phyloP scores from a whole-genome alignment of 2,797 vertebrate species.

The Darevskia mixta region DNA sequence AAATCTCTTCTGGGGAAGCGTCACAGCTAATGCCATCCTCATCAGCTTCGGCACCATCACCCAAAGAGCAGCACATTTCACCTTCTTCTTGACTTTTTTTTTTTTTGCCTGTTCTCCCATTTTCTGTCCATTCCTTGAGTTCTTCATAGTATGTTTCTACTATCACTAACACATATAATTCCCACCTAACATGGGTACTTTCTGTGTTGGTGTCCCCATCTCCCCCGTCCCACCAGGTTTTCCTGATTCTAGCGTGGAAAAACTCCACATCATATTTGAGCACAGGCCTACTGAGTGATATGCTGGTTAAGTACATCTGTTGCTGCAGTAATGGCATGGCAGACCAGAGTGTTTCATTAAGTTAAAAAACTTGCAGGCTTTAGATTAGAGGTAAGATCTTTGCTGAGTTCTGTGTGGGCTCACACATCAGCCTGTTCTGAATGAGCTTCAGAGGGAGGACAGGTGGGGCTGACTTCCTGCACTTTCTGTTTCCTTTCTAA shows the following conservation, averaged over 20 bases:
- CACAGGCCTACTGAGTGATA: not conserved
- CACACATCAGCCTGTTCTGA: too few species aligned
- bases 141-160: not conserved
- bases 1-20: not conserved
- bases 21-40: not conserved
- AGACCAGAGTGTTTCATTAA: not conserved
- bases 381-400: too few species aligned
- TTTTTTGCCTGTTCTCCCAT: too few species aligned
- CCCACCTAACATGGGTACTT: not conserved
- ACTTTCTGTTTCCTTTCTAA: too few species aligned
- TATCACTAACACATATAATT: not conserved
- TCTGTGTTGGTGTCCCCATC: not conserved
- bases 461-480: too few species aligned
- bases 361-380: too few species aligned
- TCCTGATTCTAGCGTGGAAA: not conserved
- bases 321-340: not conserved
- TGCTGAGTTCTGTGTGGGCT: too few species aligned
- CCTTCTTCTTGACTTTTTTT: not conserved
- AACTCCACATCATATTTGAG: not conserved
- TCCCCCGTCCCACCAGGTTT: too few species aligned
- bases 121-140: too few species aligned
- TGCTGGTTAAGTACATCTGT: not conserved
- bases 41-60: too few species aligned
- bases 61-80: not conserved
- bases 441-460: too few species aligned